Base-by-base conservation (phyloP, 2,113 vertebrate genomes). In the Pitta sordida region DNA sequence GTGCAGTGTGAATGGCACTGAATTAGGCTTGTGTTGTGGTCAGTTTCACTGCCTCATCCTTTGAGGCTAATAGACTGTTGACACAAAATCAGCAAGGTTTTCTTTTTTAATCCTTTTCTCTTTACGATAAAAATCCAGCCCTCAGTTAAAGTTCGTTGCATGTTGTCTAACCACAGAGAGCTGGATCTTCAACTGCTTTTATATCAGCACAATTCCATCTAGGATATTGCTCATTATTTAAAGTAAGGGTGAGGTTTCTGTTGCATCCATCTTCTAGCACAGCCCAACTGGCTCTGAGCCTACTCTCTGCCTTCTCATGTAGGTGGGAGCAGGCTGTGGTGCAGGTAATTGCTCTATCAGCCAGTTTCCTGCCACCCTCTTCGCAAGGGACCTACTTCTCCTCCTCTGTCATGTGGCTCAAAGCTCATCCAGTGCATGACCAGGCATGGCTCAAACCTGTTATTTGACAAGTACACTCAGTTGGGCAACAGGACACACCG, bases 211-310 rank as follows among this genome's bases (percentile, higher is more conserved):
- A 39, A 20, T 91, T 77, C 39, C 78, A 88, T 94, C 91, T 80
- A 88, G 48, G 27, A 86, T 83, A 55, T 77, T 34, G 60, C 60
- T 86, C 55, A 43, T 68, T 92, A 68, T 83, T 91, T 94, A 91
- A 90, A 80, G 63, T 46, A 46, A 83, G 95, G 92, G 90, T 90
- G 95, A 80, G 88, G 88, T 80, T 91, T 74, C 82, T 96, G 46
- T 96, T 95, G 88, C 93, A 86, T 91, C 63, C 43, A 17, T 91
- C 46, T 52, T 76, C 10, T 52, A 75, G 44, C 81, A 27, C 12
- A 7, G 84, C 89, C 69, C 43, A 10, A 83, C 76, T 88, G 96
- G 85, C 78, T 71, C 39, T 9, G 10, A n/a, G 65, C 84, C 89
- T 51, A 44, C 11, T 91, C 84, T 27, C n/a, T 84, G 44, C 62